Conservation (phyloP, 2,888 invertebrate genomes). For the Microlaimidae sp. region DNA sequence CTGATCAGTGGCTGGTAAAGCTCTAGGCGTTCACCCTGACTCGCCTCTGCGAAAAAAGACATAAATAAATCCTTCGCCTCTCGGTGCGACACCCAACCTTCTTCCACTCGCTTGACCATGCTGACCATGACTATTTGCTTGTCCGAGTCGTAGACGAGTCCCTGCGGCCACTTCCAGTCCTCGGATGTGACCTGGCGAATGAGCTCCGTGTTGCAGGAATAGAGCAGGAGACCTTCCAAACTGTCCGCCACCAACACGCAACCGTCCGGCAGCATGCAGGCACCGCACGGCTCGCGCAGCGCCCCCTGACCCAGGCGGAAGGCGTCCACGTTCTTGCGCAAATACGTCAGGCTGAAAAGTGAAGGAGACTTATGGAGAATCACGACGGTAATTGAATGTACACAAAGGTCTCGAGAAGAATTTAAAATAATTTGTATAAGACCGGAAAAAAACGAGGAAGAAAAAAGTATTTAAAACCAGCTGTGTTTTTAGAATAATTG, state of each 20-base stretch:
- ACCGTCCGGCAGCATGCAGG: constrained; percentile 15
- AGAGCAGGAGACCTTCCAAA: constrained; percentile 12
- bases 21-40: too few species aligned
- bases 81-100: too few species aligned
- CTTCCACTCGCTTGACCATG: background rate
- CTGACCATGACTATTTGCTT: background rate
- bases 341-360: constrained; percentile 10
- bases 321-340: constrained; percentile 14
- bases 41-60: too few species aligned
- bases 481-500: too few species aligned
- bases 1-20: too few species aligned
- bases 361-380: too few species aligned
- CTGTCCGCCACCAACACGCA: constrained; percentile 14
- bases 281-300: constrained; percentile 13
- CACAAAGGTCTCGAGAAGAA: too few species aligned
- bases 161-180: constrained; percentile 17
- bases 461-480: too few species aligned
- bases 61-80: too few species aligned
- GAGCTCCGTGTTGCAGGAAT: constrained; percentile 12
- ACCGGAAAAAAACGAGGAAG: too few species aligned
- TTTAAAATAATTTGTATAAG: too few species aligned
- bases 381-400: too few species aligned
- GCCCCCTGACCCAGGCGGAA: constrained; percentile 11
- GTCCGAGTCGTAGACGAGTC: constrained; percentile 13
- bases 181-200: background rate